Evolutionary conservation across 1,140 invertebrate genomes (phyloP).

Genomic region (Sitodiplosis mosellana): DNA sequence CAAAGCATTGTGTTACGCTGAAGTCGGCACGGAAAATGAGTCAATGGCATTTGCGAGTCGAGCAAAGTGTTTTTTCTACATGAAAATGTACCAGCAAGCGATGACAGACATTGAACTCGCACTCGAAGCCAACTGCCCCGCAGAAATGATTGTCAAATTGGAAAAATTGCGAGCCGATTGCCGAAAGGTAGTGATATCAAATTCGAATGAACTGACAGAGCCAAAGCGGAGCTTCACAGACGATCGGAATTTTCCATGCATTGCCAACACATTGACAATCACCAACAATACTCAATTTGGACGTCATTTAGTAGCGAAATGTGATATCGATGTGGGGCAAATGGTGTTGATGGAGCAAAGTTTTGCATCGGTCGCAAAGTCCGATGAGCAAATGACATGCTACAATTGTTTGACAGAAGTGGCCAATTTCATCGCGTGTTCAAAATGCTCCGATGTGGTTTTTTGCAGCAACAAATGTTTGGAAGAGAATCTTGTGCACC

Average conservation of each 20-base stretch:
- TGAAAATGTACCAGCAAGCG: conserved; percentile 21
- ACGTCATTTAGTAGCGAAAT: neutral
- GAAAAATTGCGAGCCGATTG: neutral
- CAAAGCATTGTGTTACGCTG: conserved; percentile 12
- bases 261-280: neutral
- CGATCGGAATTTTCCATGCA: neutral
- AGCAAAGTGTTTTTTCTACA: conserved; percentile 23
- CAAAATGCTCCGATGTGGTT: neutral
- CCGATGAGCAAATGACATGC: neutral
- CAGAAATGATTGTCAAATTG: conserved; percentile 9
- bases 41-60: conserved; percentile 24
- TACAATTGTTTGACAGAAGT: neutral
- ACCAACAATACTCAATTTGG: neutral
- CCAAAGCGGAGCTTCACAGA: neutral
- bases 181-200: neutral
- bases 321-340: neutral
- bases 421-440: neutral
- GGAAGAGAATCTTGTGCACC: neutral
- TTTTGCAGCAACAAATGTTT: neutral
- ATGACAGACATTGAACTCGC: conserved; percentile 22
- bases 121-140: conserved; percentile 12
- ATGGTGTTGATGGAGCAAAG: neutral
- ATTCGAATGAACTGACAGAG: neutral
- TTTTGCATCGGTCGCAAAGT: neutral
- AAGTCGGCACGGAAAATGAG: conserved; percentile 11